These are phyloP conservation scores for Odontomachus brunneus DNA, from an alignment of 1,140 invertebrate species.

Conservation along the genomic window DNA sequence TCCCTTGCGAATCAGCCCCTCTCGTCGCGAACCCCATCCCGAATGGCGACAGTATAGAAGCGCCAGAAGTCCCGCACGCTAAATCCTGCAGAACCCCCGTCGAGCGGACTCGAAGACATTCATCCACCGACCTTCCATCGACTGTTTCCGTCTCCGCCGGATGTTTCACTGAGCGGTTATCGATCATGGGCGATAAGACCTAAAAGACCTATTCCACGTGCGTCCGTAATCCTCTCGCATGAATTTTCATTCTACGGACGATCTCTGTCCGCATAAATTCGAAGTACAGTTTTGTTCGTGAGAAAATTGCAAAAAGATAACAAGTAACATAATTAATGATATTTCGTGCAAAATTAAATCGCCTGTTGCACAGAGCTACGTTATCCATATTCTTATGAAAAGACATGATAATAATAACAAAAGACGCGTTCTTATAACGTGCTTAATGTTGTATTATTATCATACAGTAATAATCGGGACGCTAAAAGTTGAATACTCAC, in stretches of 20 bases:
- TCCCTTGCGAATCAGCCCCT: conserved; percentile 20
- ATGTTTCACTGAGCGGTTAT: conserved; percentile 71
- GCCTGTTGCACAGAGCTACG: too few species aligned
- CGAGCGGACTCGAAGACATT: conserved; percentile 64
- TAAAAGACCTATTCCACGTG: background rate
- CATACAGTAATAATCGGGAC: background rate
- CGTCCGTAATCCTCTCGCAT: background rate
- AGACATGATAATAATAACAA: too few species aligned
- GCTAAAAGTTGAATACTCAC: background rate
- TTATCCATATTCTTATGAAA: too few species aligned
- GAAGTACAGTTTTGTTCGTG: too few species aligned
- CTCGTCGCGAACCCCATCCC: conserved; percentile 15
- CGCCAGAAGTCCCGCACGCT: conserved; percentile 51
- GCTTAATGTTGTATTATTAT: too few species aligned
- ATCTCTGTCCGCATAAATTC: too few species aligned
- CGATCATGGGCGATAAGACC: conserved; percentile 56
- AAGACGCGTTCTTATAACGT: too few species aligned
- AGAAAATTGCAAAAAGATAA: too few species aligned
- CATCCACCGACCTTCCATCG: conserved; percentile 61
- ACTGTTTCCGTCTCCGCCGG: conserved; percentile 64
- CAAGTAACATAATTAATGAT: too few species aligned
- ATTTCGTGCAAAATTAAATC: too few species aligned
- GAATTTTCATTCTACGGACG: conserved; percentile 21
- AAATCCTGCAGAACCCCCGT: conserved; percentile 62
- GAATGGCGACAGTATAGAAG: conserved; percentile 17